Conservation (phyloP, 1,140 invertebrate genomes). For the Orius insidiosus region DNA sequence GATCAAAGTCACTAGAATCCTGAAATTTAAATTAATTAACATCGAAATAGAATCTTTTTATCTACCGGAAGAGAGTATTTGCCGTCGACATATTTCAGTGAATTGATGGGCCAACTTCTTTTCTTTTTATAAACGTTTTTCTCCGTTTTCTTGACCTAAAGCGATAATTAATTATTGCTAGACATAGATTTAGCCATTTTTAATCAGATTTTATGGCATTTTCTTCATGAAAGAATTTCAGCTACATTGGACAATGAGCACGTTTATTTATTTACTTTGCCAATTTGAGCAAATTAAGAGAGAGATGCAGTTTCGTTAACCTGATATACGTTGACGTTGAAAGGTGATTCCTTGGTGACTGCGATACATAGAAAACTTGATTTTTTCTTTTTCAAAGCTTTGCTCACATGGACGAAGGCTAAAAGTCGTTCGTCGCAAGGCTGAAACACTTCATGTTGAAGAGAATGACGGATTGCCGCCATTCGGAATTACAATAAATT, state of each 20-base stretch:
- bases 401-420: constrained; percentile 59
- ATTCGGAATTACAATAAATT: constrained; percentile 24
- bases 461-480: constrained; percentile 45
- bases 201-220: too few relatives aligned
- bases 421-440: constrained; percentile 61
- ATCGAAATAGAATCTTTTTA: too few relatives aligned
- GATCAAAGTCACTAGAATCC: constrained; percentile 66
- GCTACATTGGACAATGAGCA: too few relatives aligned
- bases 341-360: constrained; percentile 49
- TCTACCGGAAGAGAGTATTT: constrained; percentile 25
- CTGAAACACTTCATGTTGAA: constrained; percentile 73
- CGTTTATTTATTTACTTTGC: too few relatives aligned
- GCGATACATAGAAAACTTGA: constrained; percentile 61
- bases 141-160: constrained; percentile 63
- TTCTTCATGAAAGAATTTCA: too few relatives aligned
- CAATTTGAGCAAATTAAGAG: too few relatives aligned
- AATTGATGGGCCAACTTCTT: constrained; percentile 53
- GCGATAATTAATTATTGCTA: constrained; percentile 14
- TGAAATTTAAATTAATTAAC: too few relatives aligned
- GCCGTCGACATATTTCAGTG: constrained; percentile 65
- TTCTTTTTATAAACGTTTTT: constrained; percentile 72
- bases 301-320: too few relatives aligned
- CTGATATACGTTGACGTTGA: constrained; percentile 53
- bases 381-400: constrained; percentile 58
- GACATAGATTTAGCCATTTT: too few relatives aligned